These are phyloP conservation scores for Cryptotis parvus DNA, from an alignment of 2,113 vertebrate genomes.

Conservation along the genomic window DNA sequence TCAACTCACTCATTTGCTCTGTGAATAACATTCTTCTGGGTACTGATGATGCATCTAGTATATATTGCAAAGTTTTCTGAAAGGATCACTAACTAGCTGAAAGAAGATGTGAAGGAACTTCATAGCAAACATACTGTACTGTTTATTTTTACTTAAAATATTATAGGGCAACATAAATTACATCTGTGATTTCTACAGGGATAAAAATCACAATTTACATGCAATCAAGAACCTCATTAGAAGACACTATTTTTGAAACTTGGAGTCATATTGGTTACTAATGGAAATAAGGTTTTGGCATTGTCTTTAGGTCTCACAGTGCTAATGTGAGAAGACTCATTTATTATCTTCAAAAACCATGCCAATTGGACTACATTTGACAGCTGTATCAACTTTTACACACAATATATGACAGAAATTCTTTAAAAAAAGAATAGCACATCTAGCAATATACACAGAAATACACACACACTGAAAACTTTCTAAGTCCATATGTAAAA, in stretches of 20 bases:
- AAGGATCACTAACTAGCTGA: not conserved
- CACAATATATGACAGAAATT: not conserved
- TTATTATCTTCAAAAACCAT: not conserved
- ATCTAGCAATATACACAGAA: not conserved
- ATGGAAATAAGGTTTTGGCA: not conserved
- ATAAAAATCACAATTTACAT: not conserved
- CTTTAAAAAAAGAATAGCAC: conserved; percentile 13
- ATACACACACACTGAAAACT: not conserved
- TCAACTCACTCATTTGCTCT: too few relatives aligned
- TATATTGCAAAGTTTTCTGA: not conserved
- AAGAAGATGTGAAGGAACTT: conserved; percentile 22
- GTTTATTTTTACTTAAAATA: conserved; percentile 31
- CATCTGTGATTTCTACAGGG: conserved; percentile 8
- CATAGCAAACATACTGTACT: not conserved
- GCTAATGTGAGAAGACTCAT: not conserved
- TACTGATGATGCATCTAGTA: not conserved
- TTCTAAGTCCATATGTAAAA: not conserved
- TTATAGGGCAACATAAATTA: not conserved
- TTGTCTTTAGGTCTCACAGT: not conserved
- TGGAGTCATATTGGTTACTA: not conserved
- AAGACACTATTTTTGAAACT: not conserved
- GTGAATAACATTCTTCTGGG: not conserved
- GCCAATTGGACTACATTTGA: not conserved
- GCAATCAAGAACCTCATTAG: not conserved
- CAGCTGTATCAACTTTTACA: conserved; percentile 2